Evolutionary conservation across 2,888 invertebrate genomes (phyloP), one percentile per base, ranked within the genome.

Genomic region (Drosophila emarginata): DNA sequence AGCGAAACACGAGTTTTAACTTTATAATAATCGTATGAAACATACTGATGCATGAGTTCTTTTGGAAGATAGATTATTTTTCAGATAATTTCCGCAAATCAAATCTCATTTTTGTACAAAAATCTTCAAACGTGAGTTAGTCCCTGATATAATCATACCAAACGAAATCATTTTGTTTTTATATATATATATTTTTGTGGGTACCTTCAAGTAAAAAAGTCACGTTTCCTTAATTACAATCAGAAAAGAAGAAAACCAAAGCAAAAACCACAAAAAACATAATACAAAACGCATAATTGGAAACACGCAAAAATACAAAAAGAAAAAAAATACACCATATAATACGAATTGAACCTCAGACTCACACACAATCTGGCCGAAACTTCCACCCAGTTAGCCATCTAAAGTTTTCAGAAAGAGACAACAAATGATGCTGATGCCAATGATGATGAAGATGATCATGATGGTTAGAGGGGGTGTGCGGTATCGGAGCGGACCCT

Each of bases 231-330:
- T 85, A 85, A 85, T 85, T 85, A 85, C 87, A 87, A 76, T 85
- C 70, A 69, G 45, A 45, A 45, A 45, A 21, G 45, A 76, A 77
- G 85, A 84, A 84, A 84, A 81, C 64, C 72, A 75, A 73, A 74
- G 59, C 61, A 56, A 62, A 64, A 87, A 77, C 79, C 79, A 72
- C 84, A 84, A 80, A 72, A 74, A 75, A 66, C 74, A 68, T 68
- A 75, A 81, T 66, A 87, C 78, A 83, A 86, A 85, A 83, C 81
- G 77, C 86, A 88, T 87, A 87, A 88, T 88, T 88, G 89, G 86
- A 83, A 45, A 87, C 87, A 87, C 85, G 88, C 88, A 87, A 84
- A 85, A 85, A 78, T 62, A 11, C 52, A 14, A 63, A 26, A 62
- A 65, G 60, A 59, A 67, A 65, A 61, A 26, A 52, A 62, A 45